Conservation (phyloP, 2,113 vertebrate species). For the Megatriorchis doriae region DNA sequence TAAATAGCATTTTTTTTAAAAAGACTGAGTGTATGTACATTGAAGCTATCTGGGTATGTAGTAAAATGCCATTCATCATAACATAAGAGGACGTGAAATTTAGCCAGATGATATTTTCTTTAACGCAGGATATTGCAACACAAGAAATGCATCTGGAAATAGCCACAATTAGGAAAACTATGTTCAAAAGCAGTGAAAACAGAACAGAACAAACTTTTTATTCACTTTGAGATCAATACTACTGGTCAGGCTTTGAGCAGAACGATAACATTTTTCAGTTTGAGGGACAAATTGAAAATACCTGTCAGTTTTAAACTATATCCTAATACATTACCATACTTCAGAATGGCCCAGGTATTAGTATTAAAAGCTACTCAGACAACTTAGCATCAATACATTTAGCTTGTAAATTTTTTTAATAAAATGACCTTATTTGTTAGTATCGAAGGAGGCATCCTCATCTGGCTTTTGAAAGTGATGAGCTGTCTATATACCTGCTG, state of each 20-base stretch:
- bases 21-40: not conserved
- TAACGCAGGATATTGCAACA: slow-evolving; percentile 1
- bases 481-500: not conserved
- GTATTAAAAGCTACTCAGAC: not conserved
- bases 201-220: not conserved
- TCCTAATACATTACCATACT: not conserved
- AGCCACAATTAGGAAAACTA: slow-evolving; percentile 24
- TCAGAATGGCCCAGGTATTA: not conserved
- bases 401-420: not conserved
- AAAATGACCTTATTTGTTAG: not conserved
- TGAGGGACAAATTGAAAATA: not conserved
- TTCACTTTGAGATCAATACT: not conserved
- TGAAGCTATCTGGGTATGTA: slow-evolving; percentile 26
- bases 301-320: not conserved
- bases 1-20: slow-evolving; percentile 45
- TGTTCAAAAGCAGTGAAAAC: not conserved
- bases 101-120: slow-evolving; percentile 42
- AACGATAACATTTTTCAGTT: not conserved
- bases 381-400: not conserved
- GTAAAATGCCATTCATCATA: slow-evolving; percentile 56
- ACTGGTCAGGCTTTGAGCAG: not conserved
- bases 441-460: not conserved
- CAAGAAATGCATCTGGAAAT: slow-evolving; percentile 7
- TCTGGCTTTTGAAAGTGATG: not conserved
- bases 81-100: not conserved